Conservation (phyloP, 2,888 invertebrate species). For the Agonopterix heracliana region DNA sequence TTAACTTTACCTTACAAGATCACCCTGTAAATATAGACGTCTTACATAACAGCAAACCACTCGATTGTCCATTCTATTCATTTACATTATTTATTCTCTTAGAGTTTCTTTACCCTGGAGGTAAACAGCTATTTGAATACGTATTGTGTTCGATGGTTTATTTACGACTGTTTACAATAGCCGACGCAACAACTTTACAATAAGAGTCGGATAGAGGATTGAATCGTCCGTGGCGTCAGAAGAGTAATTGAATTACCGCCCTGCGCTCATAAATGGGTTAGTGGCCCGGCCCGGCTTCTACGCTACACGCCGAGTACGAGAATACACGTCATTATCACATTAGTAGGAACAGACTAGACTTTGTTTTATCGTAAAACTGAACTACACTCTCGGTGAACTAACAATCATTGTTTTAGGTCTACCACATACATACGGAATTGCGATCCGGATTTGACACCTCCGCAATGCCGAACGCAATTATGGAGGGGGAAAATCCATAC, state of each 20-base stretch:
- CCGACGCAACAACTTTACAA: neutral
- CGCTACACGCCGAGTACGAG: constrained; percentile 22
- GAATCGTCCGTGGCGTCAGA: constrained; percentile 22
- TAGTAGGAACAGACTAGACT: constrained; percentile 9
- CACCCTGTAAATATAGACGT: too few relatives aligned
- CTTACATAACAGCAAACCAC: too few relatives aligned
- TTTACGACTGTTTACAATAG: neutral
- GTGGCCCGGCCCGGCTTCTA: constrained; percentile 54
- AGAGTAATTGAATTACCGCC: constrained; percentile 54
- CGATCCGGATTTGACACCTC: too few relatives aligned
- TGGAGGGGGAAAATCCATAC: too few relatives aligned
- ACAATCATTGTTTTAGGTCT: too few relatives aligned
- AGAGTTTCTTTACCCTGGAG: neutral
- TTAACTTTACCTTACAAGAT: too few relatives aligned
- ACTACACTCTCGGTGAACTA: too few relatives aligned
- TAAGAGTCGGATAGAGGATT: constrained; percentile 7
- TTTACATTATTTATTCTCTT: too few relatives aligned
- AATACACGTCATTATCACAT: constrained; percentile 37
- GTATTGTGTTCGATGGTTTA: neutral
- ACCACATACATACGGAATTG: too few relatives aligned
- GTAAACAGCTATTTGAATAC: neutral
- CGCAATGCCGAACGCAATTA: too few relatives aligned
- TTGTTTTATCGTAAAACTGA: constrained; percentile 1
- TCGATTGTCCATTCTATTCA: too few relatives aligned
- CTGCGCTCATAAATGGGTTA: constrained; percentile 55